These are phyloP conservation scores for Epiblema foenella DNA, from an alignment of 2,888 invertebrate species.

Conservation along the genomic window DNA sequence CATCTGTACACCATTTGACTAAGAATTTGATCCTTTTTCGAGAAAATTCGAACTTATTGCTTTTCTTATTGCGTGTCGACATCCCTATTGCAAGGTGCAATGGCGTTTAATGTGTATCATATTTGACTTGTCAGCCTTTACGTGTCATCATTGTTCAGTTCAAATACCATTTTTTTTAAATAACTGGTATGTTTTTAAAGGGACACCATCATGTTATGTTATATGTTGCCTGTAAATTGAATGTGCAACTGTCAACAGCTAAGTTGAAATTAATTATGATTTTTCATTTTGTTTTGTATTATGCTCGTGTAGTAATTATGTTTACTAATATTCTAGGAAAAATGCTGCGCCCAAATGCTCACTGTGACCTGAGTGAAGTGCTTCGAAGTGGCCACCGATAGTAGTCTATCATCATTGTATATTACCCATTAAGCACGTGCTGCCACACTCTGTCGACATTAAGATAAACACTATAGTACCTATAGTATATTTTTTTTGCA, in stretches of 20 bases:
- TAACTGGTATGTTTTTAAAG: constrained; percentile 26
- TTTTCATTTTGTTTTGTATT: neutral
- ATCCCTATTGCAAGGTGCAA: neutral
- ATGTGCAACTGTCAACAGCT: neutral
- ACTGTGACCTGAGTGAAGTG: constrained; percentile 75
- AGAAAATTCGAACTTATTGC: no score
- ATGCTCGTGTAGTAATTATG: constrained; percentile 49
- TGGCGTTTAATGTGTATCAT: constrained; percentile 6
- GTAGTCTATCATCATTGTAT: constrained; percentile 45
- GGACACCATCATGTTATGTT: neutral
- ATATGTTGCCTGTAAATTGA: constrained; percentile 2
- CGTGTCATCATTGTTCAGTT: neutral
- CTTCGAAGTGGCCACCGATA: constrained; percentile 59
- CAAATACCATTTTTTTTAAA: constrained; percentile 30
- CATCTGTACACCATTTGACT: no score
- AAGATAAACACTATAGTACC: constrained; percentile 3
- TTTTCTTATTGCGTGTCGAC: no score
- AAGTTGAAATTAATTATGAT: neutral
- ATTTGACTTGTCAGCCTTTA: neutral
- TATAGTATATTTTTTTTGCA: no score
- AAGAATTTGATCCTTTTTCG: no score
- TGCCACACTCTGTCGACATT: constrained; percentile 20
- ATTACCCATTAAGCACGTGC: constrained; percentile 28
- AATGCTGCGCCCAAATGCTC: constrained; percentile 76
- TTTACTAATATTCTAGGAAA: constrained; percentile 78